Evolutionary conservation across 2,797 vertebrate species (phyloP), one percentile per base, ranked within the genome.

Genomic region (Pygocentrus nattereri): DNA sequence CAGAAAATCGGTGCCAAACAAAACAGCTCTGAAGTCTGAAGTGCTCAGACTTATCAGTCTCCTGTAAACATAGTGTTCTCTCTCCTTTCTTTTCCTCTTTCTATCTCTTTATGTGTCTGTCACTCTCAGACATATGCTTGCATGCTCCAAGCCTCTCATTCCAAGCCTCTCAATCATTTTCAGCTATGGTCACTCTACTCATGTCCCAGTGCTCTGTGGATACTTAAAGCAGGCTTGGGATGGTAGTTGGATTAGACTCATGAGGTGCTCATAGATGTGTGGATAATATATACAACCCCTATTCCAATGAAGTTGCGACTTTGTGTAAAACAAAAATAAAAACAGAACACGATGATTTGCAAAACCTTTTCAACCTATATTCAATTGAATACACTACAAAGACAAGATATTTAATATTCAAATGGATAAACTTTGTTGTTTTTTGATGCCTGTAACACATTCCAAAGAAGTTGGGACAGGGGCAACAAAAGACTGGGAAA

Each of bases 171-270:
- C 68, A 90, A 91, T 93, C 85, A 88, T 85, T 92, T 92, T 93
- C 93, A 92, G 91, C 92, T 94, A 92, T 91, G 84, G 73, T 92
- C 88, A 85, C 87, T 91, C 84, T 88, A 90, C 87, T 80, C 88
- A 85, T 91, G 89, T 52, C 74, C 76, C 78, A 75, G 25, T 47
- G 58, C 27, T 87, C 85, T 85, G 78, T 59, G 67, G 58, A 25
- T 61, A 4, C n/a, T 6, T 44, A 47, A 74, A 74, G 25, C 44
- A 84, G 84, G 54, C 71, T 78, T 74, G 44, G 25, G 67, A 71
- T 38, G 21, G 68, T 70, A 54, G 71, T 56, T 58, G 59, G n/a
- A 25, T 56, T 38, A 44, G 70, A 5, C 25, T 25, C 21, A 23
- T 59, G 5, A 27, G n/a, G 8, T 12, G n/a, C n/a, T n/a, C 3